These are phyloP conservation scores for Periophthalmus modestus DNA, from an alignment of 2,113 vertebrate species.

Conservation along the genomic window DNA sequence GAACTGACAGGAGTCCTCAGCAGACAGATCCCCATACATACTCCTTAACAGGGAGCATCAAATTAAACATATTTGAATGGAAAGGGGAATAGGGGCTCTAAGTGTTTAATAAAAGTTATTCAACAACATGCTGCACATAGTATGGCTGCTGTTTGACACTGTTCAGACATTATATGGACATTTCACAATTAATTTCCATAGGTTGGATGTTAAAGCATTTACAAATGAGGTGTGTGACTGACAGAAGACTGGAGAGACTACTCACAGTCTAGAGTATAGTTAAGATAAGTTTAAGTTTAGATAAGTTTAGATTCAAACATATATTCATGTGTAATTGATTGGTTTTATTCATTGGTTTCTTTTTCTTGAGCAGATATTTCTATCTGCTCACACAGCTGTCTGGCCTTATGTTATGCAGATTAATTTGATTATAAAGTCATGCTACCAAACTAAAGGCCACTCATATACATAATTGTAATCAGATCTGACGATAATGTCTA, in stretches of 20 bases:
- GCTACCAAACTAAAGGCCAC: conserved; percentile 42
- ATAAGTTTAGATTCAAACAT: not conserved
- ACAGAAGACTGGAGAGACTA: conserved; percentile 4
- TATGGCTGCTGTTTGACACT: not conserved
- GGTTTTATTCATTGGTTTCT: conserved; percentile 13
- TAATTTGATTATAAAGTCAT: conserved; percentile 73
- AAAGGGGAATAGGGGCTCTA: conserved; percentile 40
- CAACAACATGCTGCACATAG: not conserved
- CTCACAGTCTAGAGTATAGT: not conserved
- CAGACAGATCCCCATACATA: conserved; percentile 32
- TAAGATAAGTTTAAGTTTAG: not conserved
- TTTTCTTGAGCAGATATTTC: conserved; percentile 55
- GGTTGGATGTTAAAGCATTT: conserved; percentile 8
- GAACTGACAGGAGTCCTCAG: conserved; percentile 60
- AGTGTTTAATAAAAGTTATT: conserved; percentile 23
- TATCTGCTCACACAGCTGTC: conserved; percentile 73
- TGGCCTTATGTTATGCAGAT: conserved; percentile 55
- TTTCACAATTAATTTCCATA: not conserved
- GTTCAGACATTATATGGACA: not conserved
- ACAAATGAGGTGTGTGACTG: conserved; percentile 15
- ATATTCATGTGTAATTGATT: conserved; percentile 26
- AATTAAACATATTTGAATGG: conserved; percentile 26
- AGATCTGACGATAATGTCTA: conserved; percentile 67
- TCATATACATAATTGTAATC: conserved; percentile 75
- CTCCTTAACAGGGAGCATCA: conserved; percentile 23